phyloP scores from a whole-genome alignment of 2,797 vertebrate species.

The Pangasius krempfi region DNA sequence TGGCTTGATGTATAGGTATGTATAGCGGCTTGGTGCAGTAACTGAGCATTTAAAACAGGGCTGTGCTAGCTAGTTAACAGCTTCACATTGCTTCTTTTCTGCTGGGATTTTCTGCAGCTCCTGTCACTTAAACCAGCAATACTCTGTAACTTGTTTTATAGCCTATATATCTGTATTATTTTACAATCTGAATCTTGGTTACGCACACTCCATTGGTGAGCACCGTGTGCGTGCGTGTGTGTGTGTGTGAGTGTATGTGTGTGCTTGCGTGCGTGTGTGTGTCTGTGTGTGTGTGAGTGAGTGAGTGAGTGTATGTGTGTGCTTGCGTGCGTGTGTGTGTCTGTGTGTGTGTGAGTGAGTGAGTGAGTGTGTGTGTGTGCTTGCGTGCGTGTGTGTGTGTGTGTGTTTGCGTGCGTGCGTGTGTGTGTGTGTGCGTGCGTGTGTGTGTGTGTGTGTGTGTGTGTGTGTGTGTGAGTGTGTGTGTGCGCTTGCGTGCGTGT shows the following conservation, averaged over 20 bases:
- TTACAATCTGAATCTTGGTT: not conserved
- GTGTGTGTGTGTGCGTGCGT: not conserved
- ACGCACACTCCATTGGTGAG: not conserved
- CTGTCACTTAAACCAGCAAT: not conserved
- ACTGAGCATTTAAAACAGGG: not conserved
- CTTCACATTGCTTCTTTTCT: not conserved
- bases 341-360: not conserved
- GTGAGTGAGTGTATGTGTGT: not conserved
- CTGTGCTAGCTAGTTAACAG: not conserved
- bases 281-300: not conserved
- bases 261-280: not conserved
- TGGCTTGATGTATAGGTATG: not conserved
- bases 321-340: not conserved
- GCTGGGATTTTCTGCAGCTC: no score
- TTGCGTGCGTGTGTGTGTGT: not conserved
- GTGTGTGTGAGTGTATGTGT: not conserved
- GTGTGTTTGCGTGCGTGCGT: not conserved
- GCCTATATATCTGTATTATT: not conserved
- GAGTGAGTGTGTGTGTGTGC: not conserved
- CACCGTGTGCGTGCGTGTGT: not conserved
- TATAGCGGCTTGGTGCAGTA: not conserved
- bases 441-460: not conserved
- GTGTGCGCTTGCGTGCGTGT: not conserved
- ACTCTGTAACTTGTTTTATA: not conserved
- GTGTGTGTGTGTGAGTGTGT: not conserved